Conservation (phyloP, 2,888 invertebrate species). For the Cataglyphis rosenhaueri region DNA sequence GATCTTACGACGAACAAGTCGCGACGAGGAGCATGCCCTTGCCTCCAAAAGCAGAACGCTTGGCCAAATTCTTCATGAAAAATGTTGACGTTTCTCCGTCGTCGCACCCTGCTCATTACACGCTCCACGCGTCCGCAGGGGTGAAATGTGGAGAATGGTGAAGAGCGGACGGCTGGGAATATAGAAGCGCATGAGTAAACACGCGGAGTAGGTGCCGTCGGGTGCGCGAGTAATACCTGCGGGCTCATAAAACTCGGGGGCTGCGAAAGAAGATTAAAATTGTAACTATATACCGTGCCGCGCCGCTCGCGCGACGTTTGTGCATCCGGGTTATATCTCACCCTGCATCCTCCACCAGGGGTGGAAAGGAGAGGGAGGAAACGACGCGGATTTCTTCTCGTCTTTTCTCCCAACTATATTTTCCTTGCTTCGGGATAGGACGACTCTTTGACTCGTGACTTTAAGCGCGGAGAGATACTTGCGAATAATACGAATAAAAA, state of each 20-base stretch:
- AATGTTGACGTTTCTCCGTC: conserved; percentile 13
- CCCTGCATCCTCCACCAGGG: background rate
- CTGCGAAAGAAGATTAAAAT: conserved; percentile 64
- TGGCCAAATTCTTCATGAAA: conserved; percentile 20
- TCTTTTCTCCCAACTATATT: conserved; percentile 12
- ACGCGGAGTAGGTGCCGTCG: conserved; percentile 28
- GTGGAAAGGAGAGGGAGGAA: background rate
- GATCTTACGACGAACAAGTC: background rate
- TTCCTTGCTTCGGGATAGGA: conserved; percentile 10
- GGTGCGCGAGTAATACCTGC: conserved; percentile 31
- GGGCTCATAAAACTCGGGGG: conserved; percentile 54
- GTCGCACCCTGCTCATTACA: conserved; percentile 22
- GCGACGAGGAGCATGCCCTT: background rate
- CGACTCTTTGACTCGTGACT: conserved; percentile 37
- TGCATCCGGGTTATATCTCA: conserved; percentile 16
- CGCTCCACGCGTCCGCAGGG: background rate
- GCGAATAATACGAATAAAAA: conserved; percentile 74
- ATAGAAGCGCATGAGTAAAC: conserved; percentile 47
- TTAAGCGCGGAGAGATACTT: conserved; percentile 63
- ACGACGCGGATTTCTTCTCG: background rate
- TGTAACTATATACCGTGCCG: conserved; percentile 53
- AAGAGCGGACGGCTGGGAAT: background rate
- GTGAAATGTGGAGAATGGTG: conserved; percentile 15
- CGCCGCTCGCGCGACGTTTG: conserved; percentile 15
- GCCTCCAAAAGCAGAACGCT: background rate